These are phyloP conservation scores for Macrophya annulata DNA, from an alignment of 2,888 invertebrate genomes.

Conservation along the genomic window DNA sequence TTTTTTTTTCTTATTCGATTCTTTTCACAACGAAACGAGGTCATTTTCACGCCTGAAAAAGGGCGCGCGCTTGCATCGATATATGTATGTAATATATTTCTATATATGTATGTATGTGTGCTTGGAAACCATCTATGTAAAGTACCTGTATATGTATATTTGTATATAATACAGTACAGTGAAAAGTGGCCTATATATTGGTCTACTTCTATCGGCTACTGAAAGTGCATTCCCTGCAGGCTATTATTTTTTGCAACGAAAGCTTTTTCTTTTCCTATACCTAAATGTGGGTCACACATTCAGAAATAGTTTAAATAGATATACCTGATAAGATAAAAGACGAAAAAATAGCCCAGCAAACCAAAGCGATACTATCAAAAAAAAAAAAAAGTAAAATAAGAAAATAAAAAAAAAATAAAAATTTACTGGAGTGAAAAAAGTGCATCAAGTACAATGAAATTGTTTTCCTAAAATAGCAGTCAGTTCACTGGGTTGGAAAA, in stretches of 20 bases:
- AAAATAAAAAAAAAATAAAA: neutral
- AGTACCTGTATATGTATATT: neutral
- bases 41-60: conserved; percentile 44
- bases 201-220: conserved; percentile 19
- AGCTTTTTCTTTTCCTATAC: neutral
- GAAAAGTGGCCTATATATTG: conserved; percentile 23
- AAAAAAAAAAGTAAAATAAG: too few relatives aligned
- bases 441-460: neutral
- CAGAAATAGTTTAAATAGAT: conserved; percentile 17
- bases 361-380: neutral
- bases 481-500: neutral
- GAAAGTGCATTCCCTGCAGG: conserved; percentile 33
- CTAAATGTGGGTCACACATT: conserved; percentile 38
- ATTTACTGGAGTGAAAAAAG: neutral
- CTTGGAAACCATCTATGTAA: neutral
- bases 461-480: neutral
- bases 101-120: neutral
- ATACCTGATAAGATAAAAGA: neutral
- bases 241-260: neutral
- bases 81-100: neutral
- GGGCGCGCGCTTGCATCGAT: neutral
- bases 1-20: conserved; percentile 55
- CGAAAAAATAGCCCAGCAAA: neutral
- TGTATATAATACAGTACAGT: conserved; percentile 1
- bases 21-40: conserved; percentile 57